Evolutionary conservation across 2,113 vertebrate species (phyloP), one percentile per base, ranked within the genome.

Genomic region (Halcyon malimbica): DNA sequence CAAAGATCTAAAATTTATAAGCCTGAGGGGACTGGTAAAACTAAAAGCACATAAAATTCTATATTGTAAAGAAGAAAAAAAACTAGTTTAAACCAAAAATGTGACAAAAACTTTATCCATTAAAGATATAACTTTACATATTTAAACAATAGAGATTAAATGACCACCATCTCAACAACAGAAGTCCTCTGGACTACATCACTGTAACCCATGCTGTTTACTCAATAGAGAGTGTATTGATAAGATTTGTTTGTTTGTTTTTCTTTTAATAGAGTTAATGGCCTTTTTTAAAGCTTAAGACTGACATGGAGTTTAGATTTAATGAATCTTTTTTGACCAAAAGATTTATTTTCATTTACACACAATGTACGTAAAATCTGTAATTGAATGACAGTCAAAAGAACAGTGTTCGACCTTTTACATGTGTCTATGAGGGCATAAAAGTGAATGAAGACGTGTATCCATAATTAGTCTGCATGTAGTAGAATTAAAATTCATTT

Each of bases 1-100:
- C 2, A 68, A 92, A 83, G 46, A 96, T 93, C 73, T 2, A 11
- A 92, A 80, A 44, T 92, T 85, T 87, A 62, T 68, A 96, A 96
- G 41, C 48, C 75, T 60, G 65, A 77, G 44, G 48, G 51, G 6
- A 46, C 81, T 96, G 96, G 95, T 80, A 95, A 94, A 96, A 93
- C 86, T 80, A 93, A 90, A 83, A 92, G 19, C 23, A 71, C 26
- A 51, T 57, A 8, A 56, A 42, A 3, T 50, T 24, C 25, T 10
- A 70, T 18, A 33, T 4, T 53, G 23, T 8, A 41, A 23, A 68
- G 10, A 42, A 67, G 3, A 48, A 74, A 87, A 59, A 29, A 3
- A 0, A 48, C 13, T 13, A 64, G 9, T 15, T 77, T 50, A 84
- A 84, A 84, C 3, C 57, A 60, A 81, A 6, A 53, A 46, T 19